A percentile compares a stretch with the other conserved stretches of the same genome.
phyloP scores from a whole-genome alignment of 2,888 invertebrate species.

The Temnothorax unifasciatus region DNA sequence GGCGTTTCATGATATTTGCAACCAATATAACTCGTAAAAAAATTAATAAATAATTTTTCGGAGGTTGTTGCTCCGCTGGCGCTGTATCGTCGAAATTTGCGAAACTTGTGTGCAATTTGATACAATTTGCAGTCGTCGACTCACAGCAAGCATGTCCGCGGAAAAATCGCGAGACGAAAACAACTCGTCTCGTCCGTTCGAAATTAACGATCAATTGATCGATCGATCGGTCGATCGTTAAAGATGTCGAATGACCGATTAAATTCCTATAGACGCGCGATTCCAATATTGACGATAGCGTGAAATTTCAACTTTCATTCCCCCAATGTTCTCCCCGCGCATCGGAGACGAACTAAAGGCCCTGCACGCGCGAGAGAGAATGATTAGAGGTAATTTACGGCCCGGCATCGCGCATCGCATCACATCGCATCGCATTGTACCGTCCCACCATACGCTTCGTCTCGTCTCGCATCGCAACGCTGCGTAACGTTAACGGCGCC shows the following conservation, averaged over 20 bases:
- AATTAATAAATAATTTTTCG: background rate
- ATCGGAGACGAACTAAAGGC: conserved; percentile 36
- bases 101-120: background rate
- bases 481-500: conserved; percentile 73
- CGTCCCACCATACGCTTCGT: conserved; percentile 56
- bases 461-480: conserved; percentile 52
- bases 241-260: background rate
- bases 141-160: background rate
- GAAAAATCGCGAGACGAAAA: background rate
- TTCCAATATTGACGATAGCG: background rate
- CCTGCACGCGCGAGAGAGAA: conserved; percentile 40
- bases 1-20: background rate
- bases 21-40: background rate
- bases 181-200: conserved; percentile 4
- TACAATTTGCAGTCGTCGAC: background rate
- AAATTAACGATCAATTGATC: background rate
- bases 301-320: conserved; percentile 55
- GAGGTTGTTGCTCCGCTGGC: background rate
- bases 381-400: conserved; percentile 72
- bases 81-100: background rate
- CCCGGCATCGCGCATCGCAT: conserved; percentile 57
- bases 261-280: conserved; percentile 15
- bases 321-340: background rate
- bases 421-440: conserved; percentile 64
- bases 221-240: conserved; percentile 23